Conservation (phyloP, 2,797 vertebrate species). For the Kryptolebias ocellatus region DNA sequence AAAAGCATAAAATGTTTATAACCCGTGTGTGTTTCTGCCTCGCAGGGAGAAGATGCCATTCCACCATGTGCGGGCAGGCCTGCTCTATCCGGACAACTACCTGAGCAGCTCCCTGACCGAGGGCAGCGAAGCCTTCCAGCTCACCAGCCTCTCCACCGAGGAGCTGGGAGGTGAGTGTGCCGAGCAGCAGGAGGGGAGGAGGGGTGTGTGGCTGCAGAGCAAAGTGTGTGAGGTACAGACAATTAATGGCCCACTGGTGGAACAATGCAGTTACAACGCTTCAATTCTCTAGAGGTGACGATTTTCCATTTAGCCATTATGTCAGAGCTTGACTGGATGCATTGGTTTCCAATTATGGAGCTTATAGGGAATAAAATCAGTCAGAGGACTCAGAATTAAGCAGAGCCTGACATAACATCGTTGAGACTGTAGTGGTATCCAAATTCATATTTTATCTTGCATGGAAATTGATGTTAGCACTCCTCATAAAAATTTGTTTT, state of each 20-base stretch:
- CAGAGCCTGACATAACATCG: slow-evolving; percentile 23
- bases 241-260: slow-evolving; percentile 57
- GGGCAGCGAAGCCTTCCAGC: slow-evolving; percentile 91
- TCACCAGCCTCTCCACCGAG: slow-evolving; percentile 93
- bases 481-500: not conserved
- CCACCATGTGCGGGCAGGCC: slow-evolving; percentile 93
- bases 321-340: slow-evolving; percentile 54
- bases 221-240: slow-evolving; percentile 44
- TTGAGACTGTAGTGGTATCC: slow-evolving; percentile 19
- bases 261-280: slow-evolving; percentile 59
- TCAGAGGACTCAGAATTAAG: slow-evolving; percentile 34
- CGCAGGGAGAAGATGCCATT: slow-evolving; percentile 96
- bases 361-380: slow-evolving; percentile 53
- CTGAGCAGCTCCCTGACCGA: slow-evolving; percentile 91
- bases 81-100: slow-evolving; percentile 96
- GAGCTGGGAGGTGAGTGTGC: slow-evolving; percentile 89
- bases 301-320: slow-evolving; percentile 61
- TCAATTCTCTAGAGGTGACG: slow-evolving; percentile 39
- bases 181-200: not conserved
- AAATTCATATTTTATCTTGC: slow-evolving; percentile 19
- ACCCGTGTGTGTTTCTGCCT: slow-evolving; percentile 26
- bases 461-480: not conserved
- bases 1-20: slow-evolving; percentile 23
- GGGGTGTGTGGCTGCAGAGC: slow-evolving; percentile 14
- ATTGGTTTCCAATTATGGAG: slow-evolving; percentile 65